Base-by-base conservation (phyloP, 92 coral and sea anemone genomes). In the Bergia puertoricense region DNA sequence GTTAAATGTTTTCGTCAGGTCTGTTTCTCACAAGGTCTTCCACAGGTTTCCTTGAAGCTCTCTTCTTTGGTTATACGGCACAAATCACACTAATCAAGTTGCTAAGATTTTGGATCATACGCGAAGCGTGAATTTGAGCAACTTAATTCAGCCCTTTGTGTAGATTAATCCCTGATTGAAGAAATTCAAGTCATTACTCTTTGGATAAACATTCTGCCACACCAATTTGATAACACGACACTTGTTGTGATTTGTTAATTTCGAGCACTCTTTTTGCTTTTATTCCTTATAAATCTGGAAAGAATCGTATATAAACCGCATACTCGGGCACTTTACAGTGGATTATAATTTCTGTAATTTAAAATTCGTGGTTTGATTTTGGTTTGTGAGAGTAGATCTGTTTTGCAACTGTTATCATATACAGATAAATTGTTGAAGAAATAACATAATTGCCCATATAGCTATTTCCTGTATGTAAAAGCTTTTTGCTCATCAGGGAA, bases 401-500 rank as follows among this genome's bases (percentile, higher is more conserved):
- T 56, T 84, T 45, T 77, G 41, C 79, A 84, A 67, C 66, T 51
- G 69, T 57, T 54, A 56, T 36, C 57, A 74, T 42, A 30, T 46
- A 48, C 68, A 23, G 50, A 73, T 71, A 48, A 79, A 71, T 84
- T 84, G 13, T 82, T 84, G 66, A 84, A 37, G 87, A 46, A 46
- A 74, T 79, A 84, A 44, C 16, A 5, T 84, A 84, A 69, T 45
- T 46, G 77, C 65, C 79, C 62, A 13, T 84, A 46, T 69, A 69
- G 71, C 51, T 68, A 48, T 84, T 84, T 84, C 87, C 87, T 84
- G 79, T 40, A 68, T 73, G 65, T 23, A 84, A 84, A 84, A 84
- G 78, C 78, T 84, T 71, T 71, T 79, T 79, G 65, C 77, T 79
- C 65, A 51, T 79, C 59, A 42, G 37, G 62, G 56, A 44, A 71